phyloP scores from a whole-genome alignment of 2,888 invertebrate genomes.

The Rugalucina vietnamica region DNA sequence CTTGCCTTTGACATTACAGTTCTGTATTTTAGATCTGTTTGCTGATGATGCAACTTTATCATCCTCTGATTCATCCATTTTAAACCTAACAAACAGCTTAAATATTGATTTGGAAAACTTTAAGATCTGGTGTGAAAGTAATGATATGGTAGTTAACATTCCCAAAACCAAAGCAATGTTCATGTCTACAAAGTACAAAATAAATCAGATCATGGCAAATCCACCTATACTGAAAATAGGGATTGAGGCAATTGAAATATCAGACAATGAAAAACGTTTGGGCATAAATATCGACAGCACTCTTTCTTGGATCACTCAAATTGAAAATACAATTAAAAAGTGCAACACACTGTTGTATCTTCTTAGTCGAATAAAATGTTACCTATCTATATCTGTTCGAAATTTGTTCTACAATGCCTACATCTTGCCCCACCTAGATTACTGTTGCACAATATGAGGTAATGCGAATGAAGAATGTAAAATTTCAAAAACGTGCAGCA shows the following conservation, averaged over 20 bases:
- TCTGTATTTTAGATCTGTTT: not conserved
- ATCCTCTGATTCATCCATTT: not conserved
- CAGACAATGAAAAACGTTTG: not conserved
- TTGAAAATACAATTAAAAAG: not conserved
- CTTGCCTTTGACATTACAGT: not conserved
- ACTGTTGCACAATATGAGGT: not conserved
- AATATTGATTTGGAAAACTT: not conserved
- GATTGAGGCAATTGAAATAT: not conserved
- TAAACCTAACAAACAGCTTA: not conserved
- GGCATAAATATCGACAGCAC: not conserved
- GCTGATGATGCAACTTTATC: not conserved
- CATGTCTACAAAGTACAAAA: not conserved
- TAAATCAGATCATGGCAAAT: not conserved
- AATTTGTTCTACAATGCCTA: not conserved
- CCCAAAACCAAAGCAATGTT: not conserved
- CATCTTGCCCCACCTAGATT: not conserved
- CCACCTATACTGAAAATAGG: not conserved
- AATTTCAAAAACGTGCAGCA: constrained; percentile 26
- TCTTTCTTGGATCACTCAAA: not conserved
- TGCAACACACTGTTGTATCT: not conserved
- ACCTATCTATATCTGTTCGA: not conserved
- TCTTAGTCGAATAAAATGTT: not conserved
- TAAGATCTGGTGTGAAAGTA: not conserved
- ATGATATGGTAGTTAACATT: not conserved
- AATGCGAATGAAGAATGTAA: not conserved